Evolutionary conservation across 2,888 invertebrate species (phyloP), one percentile per base, ranked within the genome.

Genomic region (Drosophila limbata): DNA sequence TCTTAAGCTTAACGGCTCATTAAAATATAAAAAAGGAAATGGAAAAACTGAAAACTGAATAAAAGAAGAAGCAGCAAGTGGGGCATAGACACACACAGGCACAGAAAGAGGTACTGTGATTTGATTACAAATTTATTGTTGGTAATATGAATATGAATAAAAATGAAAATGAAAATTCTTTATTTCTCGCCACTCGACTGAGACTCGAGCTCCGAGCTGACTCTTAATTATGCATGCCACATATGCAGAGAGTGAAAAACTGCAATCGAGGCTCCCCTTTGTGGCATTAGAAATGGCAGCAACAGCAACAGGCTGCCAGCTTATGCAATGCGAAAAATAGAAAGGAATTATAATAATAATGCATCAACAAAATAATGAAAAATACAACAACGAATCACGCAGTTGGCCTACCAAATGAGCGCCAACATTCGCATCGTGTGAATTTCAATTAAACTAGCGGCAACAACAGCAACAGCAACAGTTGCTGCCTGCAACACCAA

Each of bases 381-480:
- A 62, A 64, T 59, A 61, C 61, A 77, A 70, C 70, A 59, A 64
- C 59, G 72, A 73, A 61, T 67, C 73, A 85, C 84, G 81, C 84
- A 86, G 81, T 78, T 57, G 73, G 88, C 86, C 70, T 85, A 87
- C 86, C 61, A 85, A 83, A 82, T 83, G 86, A 88, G 88, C 48
- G 42, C 59, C 80, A 69, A 52, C 69, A 63, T 77, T 77, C 84
- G 85, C 90, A 89, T 81, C 87, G 89, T 90, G 90, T 90, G 91
- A 91, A 91, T 91, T 91, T 91, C 90, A 90, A 90, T 90, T 89
- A 90, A 84, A 80, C 39, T 55, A 35, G 63, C 59, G 44, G 42
- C 59, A 73, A 66, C 57, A 55, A 31, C 42, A 40, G 51, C 53
- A 50, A 60, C 56, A 44, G 17, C 44, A 42, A 48, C 55, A 51